Evolutionary conservation across 2,797 vertebrate species (phyloP), one percentile per base, ranked within the genome.

Genomic region (Aeoliscus strigatus): DNA sequence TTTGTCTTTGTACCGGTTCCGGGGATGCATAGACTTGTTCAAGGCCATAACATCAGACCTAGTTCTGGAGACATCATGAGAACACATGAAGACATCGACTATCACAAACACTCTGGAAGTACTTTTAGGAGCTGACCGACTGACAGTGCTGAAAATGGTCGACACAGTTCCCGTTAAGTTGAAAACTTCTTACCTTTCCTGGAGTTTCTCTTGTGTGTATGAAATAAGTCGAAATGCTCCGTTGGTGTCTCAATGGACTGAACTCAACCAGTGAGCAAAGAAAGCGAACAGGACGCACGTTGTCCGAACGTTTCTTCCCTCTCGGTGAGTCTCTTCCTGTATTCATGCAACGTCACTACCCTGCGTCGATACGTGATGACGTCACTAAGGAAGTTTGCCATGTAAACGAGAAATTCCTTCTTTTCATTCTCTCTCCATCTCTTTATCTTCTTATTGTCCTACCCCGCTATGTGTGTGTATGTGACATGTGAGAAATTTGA

Each of bases 1-100:
- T 61, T 88, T 92, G 73, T 94, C 93, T 75, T 92, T 93, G 78
- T 94, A 94, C 9, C 91, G 90, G 74, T 95, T 94, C 67, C 91
- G 83, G 53, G 90, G 90, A 72, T 93, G 92, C 92, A 94, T 93
- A 32, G 91, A 92, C 59, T 90, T 93, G 68, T 91, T 93, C 27
- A 92, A 80, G 33, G 91, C 85, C 92, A 94, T 94, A 68, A 36
- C 55, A 9, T 6, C 7, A 21, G 24, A 8, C 15, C 60, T 70
- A 39, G 35, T 40, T 29, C 35, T 18, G 38, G 23, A 9, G 7
- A 35, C 11, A 25, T 16, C 23, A 34, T 6, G 14, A 28, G 30
- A 9, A 12, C 35, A 46, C 9, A 8, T 5, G 17, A 34, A 9
- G 18, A 18, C 3, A 21, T 21, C 3, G 3, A 21, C 18, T 1